Evolutionary conservation across 2,113 vertebrate genomes (phyloP), one percentile per base, ranked within the genome.

Genomic region (Chitala chitala): DNA sequence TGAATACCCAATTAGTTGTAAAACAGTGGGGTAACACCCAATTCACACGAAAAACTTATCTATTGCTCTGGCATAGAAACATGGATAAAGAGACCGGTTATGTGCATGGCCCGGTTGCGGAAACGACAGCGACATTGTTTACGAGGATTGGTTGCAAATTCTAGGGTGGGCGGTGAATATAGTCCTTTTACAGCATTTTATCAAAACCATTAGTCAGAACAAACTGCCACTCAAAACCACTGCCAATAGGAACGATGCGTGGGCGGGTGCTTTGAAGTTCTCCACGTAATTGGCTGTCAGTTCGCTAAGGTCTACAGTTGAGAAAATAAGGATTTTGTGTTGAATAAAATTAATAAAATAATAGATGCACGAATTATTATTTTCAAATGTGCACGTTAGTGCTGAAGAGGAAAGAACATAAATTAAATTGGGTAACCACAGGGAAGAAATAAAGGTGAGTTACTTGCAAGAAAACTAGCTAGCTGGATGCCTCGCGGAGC

Each of bases 371-470:
- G 50, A 36, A 64, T 64, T 12, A 29, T 48, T 73, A 3, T 33
- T 33, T 53, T 24, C 42, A 31, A 7, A 33, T 51, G 48, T 33
- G 8, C 31, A 63, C 51, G 36, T 51, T 38, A 33, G 22, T 64
- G 10, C 54, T 51, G 56, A 4, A 44, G 26, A 73, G 26, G 20
- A 42, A n/a, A 46, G 9, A 29, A 31, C 29, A 64, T 42, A 17
- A n/a, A 51, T n/a, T 2, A 40, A 58, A 24, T 8, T 15, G 36
- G 13, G 20, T 9, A 29, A 38, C 9, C 4, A 9, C 12, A 22
- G 44, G 17, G 9, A 17, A 20, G 4, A 50, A 15, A n/a, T 63
- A 48, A 63, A 73, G 72, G 72, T 73, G 36, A 64, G 61, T 74
- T 66, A 64, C 42, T 17, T 53, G 48, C 68, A 51, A 4, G 12